phyloP scores from a whole-genome alignment of 1,140 invertebrate species.

The Bombus consobrinus region DNA sequence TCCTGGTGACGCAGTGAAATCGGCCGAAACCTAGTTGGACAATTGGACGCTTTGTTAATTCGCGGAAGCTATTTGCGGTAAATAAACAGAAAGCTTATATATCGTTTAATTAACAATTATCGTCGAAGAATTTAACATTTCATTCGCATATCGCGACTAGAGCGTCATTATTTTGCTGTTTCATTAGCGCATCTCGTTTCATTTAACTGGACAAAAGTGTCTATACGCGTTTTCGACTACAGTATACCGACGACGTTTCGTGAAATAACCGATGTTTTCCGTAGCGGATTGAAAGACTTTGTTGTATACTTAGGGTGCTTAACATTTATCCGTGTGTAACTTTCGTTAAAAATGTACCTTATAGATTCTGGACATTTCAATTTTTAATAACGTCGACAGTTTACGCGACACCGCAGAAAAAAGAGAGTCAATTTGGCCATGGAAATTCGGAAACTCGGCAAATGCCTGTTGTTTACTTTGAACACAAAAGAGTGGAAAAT shows the following conservation, averaged over 20 bases:
- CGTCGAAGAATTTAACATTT: neutral
- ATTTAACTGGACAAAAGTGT: neutral
- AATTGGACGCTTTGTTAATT: neutral
- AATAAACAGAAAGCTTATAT: no score
- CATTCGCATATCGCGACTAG: no score
- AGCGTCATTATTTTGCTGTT: neutral
- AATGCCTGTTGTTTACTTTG: slow-evolving; percentile 24
- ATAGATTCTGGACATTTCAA: neutral
- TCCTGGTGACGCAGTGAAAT: neutral
- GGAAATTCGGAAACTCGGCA: neutral
- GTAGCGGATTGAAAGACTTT: neutral
- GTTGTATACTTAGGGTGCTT: no score
- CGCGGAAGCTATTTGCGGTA: neutral
- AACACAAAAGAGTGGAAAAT: slow-evolving; percentile 18
- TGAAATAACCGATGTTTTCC: neutral
- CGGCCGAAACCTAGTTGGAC: neutral
- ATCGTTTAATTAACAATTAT: no score
- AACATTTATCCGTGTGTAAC: neutral
- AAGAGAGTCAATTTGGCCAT: neutral
- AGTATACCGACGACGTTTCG: no score
- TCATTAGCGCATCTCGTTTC: neutral
- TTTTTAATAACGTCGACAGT: neutral
- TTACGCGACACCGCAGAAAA: neutral
- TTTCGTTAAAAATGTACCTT: neutral
- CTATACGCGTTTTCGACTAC: no score